phyloP scores from a whole-genome alignment of 64 coral and sea anemone genomes.

The Montipora efflorescens region DNA sequence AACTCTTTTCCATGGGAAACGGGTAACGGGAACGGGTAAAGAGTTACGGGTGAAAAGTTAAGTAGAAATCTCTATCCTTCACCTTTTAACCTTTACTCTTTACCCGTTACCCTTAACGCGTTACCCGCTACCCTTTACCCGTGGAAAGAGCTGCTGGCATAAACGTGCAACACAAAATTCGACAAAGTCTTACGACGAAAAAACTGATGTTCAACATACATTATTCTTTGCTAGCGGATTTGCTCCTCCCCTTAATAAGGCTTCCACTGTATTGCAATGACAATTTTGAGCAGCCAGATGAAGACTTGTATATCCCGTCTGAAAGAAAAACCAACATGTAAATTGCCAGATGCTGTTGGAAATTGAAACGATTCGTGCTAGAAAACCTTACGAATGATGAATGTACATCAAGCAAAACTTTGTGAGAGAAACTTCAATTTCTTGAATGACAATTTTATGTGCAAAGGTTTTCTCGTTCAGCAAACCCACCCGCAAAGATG shows the following conservation, averaged over 20 bases:
- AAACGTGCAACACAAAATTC: neutral
- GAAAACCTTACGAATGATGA: no score
- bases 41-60: no score
- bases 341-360: neutral
- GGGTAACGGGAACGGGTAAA: no score
- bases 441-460: neutral
- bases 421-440: neutral
- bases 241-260: slow-evolving; percentile 47
- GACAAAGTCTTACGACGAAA: no score
- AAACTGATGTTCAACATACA: slow-evolving; percentile 34
- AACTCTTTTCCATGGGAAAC: no score
- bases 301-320: slow-evolving; percentile 80
- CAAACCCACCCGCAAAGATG: no score
- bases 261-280: slow-evolving; percentile 67
- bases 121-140: no score
- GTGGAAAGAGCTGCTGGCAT: neutral
- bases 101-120: no score
- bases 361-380: no score
- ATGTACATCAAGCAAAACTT: neutral
- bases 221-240: slow-evolving; percentile 86
- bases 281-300: slow-evolving; percentile 89
- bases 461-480: no score
- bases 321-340: neutral
- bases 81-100: no score
- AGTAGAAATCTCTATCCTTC: no score